Evolutionary conservation across 2,113 vertebrate genomes (phyloP), one percentile per base, ranked within the genome.

Genomic region (Bolborhynchus lineola): DNA sequence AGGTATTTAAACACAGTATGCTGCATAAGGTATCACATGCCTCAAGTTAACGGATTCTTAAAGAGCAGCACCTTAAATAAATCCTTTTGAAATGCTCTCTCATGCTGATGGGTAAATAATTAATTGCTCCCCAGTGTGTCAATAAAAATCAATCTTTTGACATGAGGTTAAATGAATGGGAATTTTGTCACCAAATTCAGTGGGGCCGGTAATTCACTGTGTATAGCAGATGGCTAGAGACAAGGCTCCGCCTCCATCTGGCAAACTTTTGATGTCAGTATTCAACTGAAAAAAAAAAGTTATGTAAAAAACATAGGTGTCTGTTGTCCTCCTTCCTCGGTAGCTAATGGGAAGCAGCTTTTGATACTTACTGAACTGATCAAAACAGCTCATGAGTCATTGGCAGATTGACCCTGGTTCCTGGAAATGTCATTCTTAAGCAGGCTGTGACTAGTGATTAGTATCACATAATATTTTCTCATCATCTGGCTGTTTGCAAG

Each of bases 11-110:
- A 93, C 63, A 94, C 41, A 86, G 52, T 35, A 65, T 86, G 87
- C 72, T 84, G 41, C 70, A 67, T 84, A 83, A 85, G 87, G 82
- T 92, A 93, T 86, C 79, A 65, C 55, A 95, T 39, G 55, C 49
- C 64, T 92, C 75, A 80, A 78, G 76, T 86, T 78, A 94, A 90
- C 87, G 15, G 80, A 87, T 83, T 95, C 88, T 88, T 79, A 88
- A 86, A 90, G 87, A 93, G 92, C 55, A 92, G 64, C 77, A 96
- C 72, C 82, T 80, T 82, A 92, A 95, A 97, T 92, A 96, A 95
- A 94, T 80, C 67, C 87, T 93, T 94, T 93, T 89, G 57, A 96
- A 97, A 96, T 21, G 7, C 65, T 82, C 65, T 95, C 60, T 90
- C 62, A 83, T 39, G 49, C 39, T 76, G 80, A 77, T 86, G 74